These are phyloP conservation scores for Hyalella azteca DNA, from an alignment of 2,888 invertebrate species.

Conservation along the genomic window DNA sequence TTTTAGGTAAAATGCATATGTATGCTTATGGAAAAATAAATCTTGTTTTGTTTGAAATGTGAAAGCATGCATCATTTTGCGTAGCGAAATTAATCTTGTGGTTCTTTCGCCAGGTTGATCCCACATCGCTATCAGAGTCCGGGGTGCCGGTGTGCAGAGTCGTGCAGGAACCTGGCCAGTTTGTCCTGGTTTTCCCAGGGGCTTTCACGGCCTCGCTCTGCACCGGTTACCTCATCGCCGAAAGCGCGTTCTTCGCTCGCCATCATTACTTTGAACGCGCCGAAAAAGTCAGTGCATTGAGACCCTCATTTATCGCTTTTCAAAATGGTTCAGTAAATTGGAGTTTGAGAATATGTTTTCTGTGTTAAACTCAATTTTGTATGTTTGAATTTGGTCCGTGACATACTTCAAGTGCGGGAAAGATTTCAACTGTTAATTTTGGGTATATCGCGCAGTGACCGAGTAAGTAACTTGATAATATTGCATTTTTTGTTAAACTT, in stretches of 20 bases:
- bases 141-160: slow-evolving; percentile 80
- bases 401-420: no score
- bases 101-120: slow-evolving; percentile 70
- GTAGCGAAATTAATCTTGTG: neutral
- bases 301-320: no score
- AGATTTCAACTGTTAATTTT: no score
- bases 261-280: slow-evolving; percentile 74
- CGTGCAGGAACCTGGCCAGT: slow-evolving; percentile 86
- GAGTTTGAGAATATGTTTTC: no score
- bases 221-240: slow-evolving; percentile 86
- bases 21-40: no score
- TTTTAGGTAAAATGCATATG: no score
- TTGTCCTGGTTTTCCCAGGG: slow-evolving; percentile 85
- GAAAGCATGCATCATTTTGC: neutral
- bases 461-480: no score
- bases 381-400: no score
- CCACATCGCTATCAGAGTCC: slow-evolving; percentile 74
- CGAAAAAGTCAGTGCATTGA: slow-evolving; percentile 49
- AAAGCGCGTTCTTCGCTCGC: slow-evolving; percentile 90
- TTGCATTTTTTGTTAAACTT: no score
- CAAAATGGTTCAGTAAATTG: no score
- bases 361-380: no score
- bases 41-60: neutral
- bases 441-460: no score
- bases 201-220: slow-evolving; percentile 87